Conservation (phyloP, 2,113 vertebrate genomes). For the Leptobrachium ailaonicum region DNA sequence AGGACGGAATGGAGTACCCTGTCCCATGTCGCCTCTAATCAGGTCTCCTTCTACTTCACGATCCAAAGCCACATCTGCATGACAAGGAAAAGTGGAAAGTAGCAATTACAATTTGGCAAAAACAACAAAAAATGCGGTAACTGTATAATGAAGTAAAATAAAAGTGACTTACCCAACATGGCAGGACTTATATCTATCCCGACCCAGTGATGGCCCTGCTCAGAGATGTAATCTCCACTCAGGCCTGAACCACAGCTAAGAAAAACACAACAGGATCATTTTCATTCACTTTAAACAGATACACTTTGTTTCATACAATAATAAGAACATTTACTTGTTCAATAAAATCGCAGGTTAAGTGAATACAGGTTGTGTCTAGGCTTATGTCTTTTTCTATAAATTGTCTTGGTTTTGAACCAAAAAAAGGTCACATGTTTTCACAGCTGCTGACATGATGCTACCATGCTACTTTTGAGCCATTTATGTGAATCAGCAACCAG, state of each 20-base stretch:
- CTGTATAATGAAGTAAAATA: neutral
- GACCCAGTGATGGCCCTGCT: constrained; percentile 90
- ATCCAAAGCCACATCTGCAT: constrained; percentile 84
- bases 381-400: too few relatives aligned
- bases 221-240: constrained; percentile 86
- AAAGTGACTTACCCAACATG: constrained; percentile 83
- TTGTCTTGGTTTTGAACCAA: too few relatives aligned
- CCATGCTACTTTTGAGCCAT: too few relatives aligned
- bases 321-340: too few relatives aligned
- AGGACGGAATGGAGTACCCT: constrained; percentile 86
- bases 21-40: constrained; percentile 85
- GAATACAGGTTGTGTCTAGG: too few relatives aligned
- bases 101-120: neutral
- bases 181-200: constrained; percentile 92
- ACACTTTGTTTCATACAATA: too few relatives aligned
- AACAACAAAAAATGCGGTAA: neutral
- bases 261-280: neutral
- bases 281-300: too few relatives aligned
- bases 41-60: constrained; percentile 90
- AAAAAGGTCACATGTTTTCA: too few relatives aligned
- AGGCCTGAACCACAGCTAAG: constrained; percentile 90
- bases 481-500: too few relatives aligned
- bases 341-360: too few relatives aligned
- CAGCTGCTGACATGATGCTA: too few relatives aligned
- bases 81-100: neutral